phyloP scores from a whole-genome alignment of 2,888 invertebrate species.

The Congeria kusceri region DNA sequence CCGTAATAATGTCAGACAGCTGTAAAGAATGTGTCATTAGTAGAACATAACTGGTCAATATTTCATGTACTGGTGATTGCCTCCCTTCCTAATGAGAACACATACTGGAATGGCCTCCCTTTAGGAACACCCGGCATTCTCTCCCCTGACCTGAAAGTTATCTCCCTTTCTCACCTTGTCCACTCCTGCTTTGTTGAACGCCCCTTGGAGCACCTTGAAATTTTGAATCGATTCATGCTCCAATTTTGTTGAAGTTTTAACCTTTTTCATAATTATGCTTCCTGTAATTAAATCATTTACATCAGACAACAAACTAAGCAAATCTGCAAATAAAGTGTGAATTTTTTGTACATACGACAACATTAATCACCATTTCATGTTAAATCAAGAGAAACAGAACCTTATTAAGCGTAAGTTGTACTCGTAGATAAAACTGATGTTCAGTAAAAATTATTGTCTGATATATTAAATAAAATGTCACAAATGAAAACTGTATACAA shows the following conservation, averaged over 20 bases:
- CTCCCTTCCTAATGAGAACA: slow-evolving; percentile 2
- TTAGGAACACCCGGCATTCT: background rate
- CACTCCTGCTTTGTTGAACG: slow-evolving; percentile 98
- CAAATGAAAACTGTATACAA: too few relatives aligned
- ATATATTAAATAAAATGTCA: too few relatives aligned
- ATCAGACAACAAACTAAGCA: background rate
- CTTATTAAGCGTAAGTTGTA: too few relatives aligned
- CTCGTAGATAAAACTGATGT: too few relatives aligned
- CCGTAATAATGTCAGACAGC: background rate
- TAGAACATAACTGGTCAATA: slow-evolving; percentile 8
- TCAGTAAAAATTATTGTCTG: too few relatives aligned
- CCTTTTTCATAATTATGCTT: slow-evolving; percentile 91
- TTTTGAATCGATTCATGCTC: slow-evolving; percentile 99
- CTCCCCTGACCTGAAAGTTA: slow-evolving; percentile 13
- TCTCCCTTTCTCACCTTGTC: slow-evolving; percentile 93
- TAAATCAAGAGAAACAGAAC: too few relatives aligned
- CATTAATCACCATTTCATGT: too few relatives aligned
- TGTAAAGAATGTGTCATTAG: slow-evolving; percentile 26
- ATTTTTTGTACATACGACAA: too few relatives aligned
- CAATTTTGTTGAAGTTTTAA: slow-evolving; percentile 98
- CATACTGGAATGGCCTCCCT: slow-evolving; percentile 5
- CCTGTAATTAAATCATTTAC: slow-evolving; percentile 78
- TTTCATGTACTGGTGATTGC: background rate
- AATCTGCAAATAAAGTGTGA: background rate
- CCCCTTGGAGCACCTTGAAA: slow-evolving; percentile 98